Conservation (phyloP, 2,797 vertebrate genomes). For the Gymnoscopelus braueri region DNA sequence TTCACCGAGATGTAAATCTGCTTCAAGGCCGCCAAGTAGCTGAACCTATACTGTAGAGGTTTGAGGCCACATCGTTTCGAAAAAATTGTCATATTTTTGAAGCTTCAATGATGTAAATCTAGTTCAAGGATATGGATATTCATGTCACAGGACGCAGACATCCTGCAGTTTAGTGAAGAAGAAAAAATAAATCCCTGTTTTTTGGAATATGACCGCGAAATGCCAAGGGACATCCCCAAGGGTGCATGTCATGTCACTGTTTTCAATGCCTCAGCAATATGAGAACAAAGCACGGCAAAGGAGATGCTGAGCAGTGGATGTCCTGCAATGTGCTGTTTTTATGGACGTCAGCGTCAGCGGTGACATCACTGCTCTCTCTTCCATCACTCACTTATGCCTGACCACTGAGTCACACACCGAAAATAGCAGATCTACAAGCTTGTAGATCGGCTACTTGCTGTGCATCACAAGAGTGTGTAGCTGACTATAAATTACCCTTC, state of each 20-base stretch:
- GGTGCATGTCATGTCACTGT: constrained; percentile 41
- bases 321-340: constrained; percentile 15
- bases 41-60: no score
- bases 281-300: constrained; percentile 51
- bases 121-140: constrained; percentile 17
- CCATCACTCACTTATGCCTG: no score
- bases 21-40: no score
- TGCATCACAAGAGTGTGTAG: no score
- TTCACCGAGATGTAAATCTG: no score
- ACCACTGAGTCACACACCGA: no score
- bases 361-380: no score
- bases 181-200: constrained; percentile 29
- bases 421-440: no score
- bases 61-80: no score
- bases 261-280: constrained; percentile 43
- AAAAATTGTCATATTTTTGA: no score
- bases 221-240: constrained; percentile 47
- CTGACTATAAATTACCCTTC: no score
- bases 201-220: constrained; percentile 27
- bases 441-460: no score
- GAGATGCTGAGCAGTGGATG: constrained; percentile 36
- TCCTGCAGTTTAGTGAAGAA: constrained; percentile 19
- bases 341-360: background rate
- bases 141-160: constrained; percentile 31
- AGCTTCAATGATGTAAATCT: background rate